Percentiles rank a stretch among this genome's conserved stretches.
phyloP scores from a whole-genome alignment of 2,113 vertebrate species.

The Noturus placidus region DNA sequence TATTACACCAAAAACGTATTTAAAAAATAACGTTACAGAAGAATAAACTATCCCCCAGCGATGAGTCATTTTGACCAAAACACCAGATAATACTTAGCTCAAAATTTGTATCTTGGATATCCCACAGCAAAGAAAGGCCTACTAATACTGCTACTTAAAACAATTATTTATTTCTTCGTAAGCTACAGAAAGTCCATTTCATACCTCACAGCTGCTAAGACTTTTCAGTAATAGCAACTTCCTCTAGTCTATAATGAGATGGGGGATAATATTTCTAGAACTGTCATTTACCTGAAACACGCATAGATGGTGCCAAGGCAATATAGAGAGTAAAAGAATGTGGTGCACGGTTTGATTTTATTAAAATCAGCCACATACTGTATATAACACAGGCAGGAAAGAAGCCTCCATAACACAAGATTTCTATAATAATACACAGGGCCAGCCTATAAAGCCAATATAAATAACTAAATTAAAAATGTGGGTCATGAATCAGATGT shows the following conservation, averaged over 20 bases:
- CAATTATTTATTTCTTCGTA: neutral
- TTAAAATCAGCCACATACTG: constrained; percentile 59
- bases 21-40: neutral
- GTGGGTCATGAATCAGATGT: constrained; percentile 33
- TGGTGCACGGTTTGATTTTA: constrained; percentile 46
- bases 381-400: constrained; percentile 59
- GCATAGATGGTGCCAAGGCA: neutral
- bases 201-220: neutral
- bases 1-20: neutral
- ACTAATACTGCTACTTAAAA: neutral
- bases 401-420: constrained; percentile 48
- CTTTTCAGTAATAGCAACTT: neutral
- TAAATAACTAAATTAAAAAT: constrained; percentile 38
- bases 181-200: neutral
- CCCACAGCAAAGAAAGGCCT: neutral
- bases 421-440: constrained; percentile 21
- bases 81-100: neutral
- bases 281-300: neutral
- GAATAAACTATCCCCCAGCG: too few species aligned
- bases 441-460: constrained; percentile 25
- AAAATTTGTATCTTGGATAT: neutral
- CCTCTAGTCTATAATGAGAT: neutral
- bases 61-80: neutral
- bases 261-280: neutral
- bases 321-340: constrained; percentile 56